Evolutionary conservation across 2,888 invertebrate species (phyloP).

Genomic region (Patella pellucida): DNA sequence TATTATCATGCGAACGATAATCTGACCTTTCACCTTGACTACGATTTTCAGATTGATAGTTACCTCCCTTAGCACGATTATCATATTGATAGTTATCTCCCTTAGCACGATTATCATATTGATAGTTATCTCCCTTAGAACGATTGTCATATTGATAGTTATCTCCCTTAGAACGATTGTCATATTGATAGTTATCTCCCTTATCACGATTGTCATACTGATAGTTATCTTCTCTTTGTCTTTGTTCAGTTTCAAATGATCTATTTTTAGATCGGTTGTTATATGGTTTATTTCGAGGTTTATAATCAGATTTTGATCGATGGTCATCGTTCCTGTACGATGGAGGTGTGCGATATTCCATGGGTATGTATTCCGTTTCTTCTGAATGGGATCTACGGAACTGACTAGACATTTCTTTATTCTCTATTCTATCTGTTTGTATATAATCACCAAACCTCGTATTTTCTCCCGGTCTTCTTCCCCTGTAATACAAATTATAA

Average conservation of each 20-base stretch:
- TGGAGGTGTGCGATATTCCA: not conserved
- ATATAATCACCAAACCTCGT: constrained; percentile 32
- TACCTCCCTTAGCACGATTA: not conserved
- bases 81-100: constrained; percentile 10
- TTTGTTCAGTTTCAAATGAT: not conserved
- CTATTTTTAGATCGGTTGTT: not conserved
- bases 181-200: constrained; percentile 8
- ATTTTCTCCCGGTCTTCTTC: constrained; percentile 29
- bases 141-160: not conserved
- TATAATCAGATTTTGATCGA: not conserved
- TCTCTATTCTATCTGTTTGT: constrained; percentile 3
- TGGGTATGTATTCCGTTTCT: not conserved
- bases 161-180: not conserved
- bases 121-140: constrained; percentile 9
- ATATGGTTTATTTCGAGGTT: not conserved
- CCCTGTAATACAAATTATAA: constrained; percentile 20
- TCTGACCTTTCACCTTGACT: too few relatives aligned
- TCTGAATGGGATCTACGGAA: not conserved
- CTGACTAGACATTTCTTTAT: not conserved
- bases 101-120: constrained; percentile 13
- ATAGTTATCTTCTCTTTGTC: constrained; percentile 11
- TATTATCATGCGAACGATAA: not conserved
- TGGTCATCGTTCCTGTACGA: not conserved
- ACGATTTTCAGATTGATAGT: not conserved
- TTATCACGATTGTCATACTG: constrained; percentile 14